Evolutionary conservation across 2,797 vertebrate species (phyloP).

Genomic region (Sebastes itinus): DNA sequence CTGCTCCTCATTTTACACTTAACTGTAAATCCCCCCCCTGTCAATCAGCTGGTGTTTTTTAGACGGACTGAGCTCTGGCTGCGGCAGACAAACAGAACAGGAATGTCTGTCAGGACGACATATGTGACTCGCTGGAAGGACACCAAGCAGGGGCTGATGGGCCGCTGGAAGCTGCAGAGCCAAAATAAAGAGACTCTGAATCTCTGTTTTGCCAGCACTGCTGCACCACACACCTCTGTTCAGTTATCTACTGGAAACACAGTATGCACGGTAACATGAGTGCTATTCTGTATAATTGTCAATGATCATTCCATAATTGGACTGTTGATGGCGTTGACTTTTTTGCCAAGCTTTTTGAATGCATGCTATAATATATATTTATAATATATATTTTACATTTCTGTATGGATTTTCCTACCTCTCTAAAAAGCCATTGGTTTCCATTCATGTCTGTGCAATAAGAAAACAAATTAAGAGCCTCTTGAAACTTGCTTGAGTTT

Average conservation of each 20-base stretch:
- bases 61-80: conserved; percentile 27
- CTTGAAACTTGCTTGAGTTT: too few relatives aligned
- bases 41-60: conserved; percentile 31
- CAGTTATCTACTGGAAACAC: not conserved
- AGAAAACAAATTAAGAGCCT: too few relatives aligned
- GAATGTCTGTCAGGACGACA: conserved; percentile 46
- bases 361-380: too few relatives aligned
- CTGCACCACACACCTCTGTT: conserved; percentile 11
- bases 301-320: not conserved
- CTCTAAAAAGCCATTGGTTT: too few relatives aligned
- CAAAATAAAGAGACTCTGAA: conserved; percentile 14
- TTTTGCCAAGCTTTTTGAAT: too few relatives aligned
- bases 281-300: conserved; percentile 7
- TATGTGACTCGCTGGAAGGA: conserved; percentile 31
- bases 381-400: too few relatives aligned
- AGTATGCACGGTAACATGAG: not conserved
- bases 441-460: too few relatives aligned
- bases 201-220: conserved; percentile 8
- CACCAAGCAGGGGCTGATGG: conserved; percentile 4
- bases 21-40: conserved; percentile 15
- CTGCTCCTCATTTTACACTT: conserved; percentile 34
- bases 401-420: too few relatives aligned
- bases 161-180: not conserved
- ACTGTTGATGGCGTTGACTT: too few relatives aligned
- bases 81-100: conserved; percentile 43